Evolutionary conservation across 2,797 vertebrate species (phyloP).

Genomic region (Myotis planiceps): DNA sequence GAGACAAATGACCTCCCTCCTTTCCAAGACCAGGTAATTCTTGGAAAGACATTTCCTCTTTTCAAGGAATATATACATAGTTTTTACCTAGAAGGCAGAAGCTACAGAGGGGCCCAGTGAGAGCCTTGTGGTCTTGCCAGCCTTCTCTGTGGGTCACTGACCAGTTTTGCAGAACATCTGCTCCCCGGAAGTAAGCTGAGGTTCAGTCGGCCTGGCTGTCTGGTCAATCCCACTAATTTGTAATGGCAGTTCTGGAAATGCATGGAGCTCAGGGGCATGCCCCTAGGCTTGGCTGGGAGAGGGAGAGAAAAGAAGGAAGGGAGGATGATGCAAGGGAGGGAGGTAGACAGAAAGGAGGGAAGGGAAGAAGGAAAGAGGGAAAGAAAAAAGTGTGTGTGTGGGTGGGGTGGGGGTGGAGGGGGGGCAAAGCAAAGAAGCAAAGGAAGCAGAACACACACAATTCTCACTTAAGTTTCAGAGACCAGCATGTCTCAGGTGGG

Average conservation of each 20-base stretch:
- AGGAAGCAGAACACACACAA: neutral
- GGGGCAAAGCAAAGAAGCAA: neutral
- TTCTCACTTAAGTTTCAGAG: neutral
- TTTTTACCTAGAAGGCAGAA: slow-evolving; percentile 27
- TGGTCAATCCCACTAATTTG: slow-evolving; percentile 49
- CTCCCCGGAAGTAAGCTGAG: slow-evolving; percentile 27
- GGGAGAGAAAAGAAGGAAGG: neutral
- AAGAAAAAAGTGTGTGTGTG: neutral
- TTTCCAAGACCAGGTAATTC: slow-evolving; percentile 21
- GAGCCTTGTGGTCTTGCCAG: slow-evolving; percentile 29
- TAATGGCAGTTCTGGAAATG: slow-evolving; percentile 55
- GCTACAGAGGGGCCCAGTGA: neutral
- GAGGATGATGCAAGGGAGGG: too few species aligned
- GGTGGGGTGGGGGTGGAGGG: too few species aligned
- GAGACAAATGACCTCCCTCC: neutral
- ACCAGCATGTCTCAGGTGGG: neutral
- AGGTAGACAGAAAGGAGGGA: neutral
- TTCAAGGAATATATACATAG: neutral
- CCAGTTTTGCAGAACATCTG: slow-evolving; percentile 66
- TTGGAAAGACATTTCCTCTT: slow-evolving; percentile 39
- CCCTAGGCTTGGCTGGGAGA: neutral
- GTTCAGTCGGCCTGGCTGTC: neutral
- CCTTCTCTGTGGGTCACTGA: slow-evolving; percentile 69
- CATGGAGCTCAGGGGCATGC: neutral
- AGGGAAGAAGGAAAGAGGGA: neutral